Evolutionary conservation across 2,888 invertebrate species (phyloP).

Genomic region (Branchellion lobata): DNA sequence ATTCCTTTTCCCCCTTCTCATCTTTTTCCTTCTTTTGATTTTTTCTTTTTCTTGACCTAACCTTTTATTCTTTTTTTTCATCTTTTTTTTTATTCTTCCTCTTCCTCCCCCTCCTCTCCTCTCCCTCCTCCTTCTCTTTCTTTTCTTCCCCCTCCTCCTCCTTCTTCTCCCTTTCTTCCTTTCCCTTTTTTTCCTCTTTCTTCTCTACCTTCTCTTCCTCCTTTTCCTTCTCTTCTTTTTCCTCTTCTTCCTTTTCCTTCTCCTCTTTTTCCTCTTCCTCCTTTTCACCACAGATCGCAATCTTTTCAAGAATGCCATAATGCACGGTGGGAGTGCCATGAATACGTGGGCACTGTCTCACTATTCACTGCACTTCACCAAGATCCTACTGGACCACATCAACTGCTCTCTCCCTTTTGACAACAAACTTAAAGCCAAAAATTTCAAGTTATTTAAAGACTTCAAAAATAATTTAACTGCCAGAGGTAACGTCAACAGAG

Average conservation of each 20-base stretch:
- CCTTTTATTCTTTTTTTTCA: too few species aligned
- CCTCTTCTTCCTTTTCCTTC: neutral
- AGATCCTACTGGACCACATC: slow-evolving; percentile 56
- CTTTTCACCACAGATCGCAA: slow-evolving; percentile 51
- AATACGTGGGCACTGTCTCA: slow-evolving; percentile 59
- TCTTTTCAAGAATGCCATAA: slow-evolving; percentile 74
- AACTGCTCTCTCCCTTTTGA: slow-evolving; percentile 56
- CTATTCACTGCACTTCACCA: slow-evolving; percentile 57
- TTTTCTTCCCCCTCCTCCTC: too few species aligned
- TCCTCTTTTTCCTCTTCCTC: neutral
- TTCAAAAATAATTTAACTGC: too few species aligned
- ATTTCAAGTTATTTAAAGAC: neutral
- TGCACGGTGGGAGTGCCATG: slow-evolving; percentile 80
- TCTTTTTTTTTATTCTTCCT: too few species aligned
- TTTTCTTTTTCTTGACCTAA: too few species aligned
- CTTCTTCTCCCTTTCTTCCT: neutral
- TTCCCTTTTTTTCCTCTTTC: neutral
- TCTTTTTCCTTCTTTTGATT: too few species aligned
- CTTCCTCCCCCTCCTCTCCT: too few species aligned
- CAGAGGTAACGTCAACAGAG: too few species aligned
- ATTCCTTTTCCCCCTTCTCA: too few species aligned
- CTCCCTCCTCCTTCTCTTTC: too few species aligned
- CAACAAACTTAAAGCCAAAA: slow-evolving; percentile 7
- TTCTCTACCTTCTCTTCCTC: neutral
- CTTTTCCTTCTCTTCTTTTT: neutral